Percentiles rank a stretch among this genome's conserved stretches.
Evolutionary conservation across 2,113 vertebrate species (phyloP).

Genomic region (Willisornis vidua): DNA sequence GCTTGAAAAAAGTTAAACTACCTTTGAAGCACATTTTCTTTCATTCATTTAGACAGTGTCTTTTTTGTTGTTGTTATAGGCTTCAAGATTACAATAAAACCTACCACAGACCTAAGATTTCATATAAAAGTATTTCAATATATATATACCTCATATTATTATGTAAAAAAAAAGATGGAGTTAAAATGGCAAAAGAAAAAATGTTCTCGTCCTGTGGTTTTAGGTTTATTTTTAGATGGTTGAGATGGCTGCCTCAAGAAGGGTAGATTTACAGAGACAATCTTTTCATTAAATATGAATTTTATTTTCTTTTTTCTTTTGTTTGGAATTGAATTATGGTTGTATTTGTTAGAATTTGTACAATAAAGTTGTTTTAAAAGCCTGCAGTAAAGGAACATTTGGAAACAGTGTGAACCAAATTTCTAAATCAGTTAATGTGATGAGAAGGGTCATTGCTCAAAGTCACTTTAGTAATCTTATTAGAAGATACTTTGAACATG

Average conservation of each 20-base stretch:
- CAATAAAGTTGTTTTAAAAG: neutral
- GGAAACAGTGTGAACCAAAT: slow-evolving; percentile 26
- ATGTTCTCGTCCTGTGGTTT: neutral
- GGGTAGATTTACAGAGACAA: neutral
- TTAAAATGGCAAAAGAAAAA: neutral
- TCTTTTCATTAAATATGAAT: neutral
- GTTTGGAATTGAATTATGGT: neutral
- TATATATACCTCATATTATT: neutral
- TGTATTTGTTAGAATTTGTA: neutral
- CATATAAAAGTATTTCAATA: neutral
- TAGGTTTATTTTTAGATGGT: neutral
- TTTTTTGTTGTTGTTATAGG: neutral
- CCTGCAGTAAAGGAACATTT: neutral
- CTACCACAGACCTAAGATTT: neutral
- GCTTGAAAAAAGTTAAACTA: neutral
- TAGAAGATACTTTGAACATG: slow-evolving; percentile 40
- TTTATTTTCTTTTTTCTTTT: neutral
- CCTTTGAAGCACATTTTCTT: neutral
- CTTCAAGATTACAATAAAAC: neutral
- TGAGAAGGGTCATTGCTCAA: slow-evolving; percentile 38
- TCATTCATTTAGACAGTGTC: neutral
- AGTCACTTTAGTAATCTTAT: slow-evolving; percentile 45
- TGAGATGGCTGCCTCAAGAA: neutral
- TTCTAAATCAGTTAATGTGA: slow-evolving; percentile 22
- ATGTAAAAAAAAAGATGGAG: neutral